Percentiles rank a stretch among this genome's conserved stretches.
Conservation (phyloP, 2,888 invertebrate genomes). For the Lymantria monacha region DNA sequence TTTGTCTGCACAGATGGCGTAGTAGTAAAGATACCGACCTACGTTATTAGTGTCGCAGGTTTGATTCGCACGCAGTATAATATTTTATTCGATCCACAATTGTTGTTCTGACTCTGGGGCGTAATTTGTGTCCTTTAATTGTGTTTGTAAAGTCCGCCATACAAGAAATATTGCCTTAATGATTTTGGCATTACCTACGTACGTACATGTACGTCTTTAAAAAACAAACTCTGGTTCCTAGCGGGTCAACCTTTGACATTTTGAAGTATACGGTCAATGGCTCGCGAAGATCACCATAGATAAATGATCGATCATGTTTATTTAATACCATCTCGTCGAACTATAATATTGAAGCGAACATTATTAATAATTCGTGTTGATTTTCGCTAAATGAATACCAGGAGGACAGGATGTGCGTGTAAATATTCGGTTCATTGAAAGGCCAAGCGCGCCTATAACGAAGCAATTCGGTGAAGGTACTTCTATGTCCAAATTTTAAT, state of each 20-base stretch:
- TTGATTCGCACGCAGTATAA: no score
- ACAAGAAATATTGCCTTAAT: no score
- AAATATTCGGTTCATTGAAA: constrained; percentile 65
- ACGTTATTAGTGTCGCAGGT: no score
- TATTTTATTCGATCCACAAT: no score
- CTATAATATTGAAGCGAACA: constrained; percentile 19
- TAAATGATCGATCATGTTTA: constrained; percentile 22
- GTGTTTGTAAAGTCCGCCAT: no score
- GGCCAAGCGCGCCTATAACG: constrained; percentile 36
- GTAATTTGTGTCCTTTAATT: no score
- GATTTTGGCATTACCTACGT: no score
- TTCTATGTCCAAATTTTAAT: constrained; percentile 43
- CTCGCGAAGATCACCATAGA: constrained; percentile 26
- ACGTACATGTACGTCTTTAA: no score
- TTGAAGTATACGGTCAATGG: constrained; percentile 49
- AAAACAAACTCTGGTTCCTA: no score
- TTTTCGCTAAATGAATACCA: constrained; percentile 53
- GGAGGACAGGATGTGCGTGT: constrained; percentile 72
- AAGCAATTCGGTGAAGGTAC: constrained; percentile 46
- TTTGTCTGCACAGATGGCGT: no score
- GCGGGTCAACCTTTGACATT: constrained; percentile 61
- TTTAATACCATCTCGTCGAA: constrained; percentile 22
- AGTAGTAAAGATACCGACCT: no score
- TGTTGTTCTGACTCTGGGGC: no score
- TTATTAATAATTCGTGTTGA: constrained; percentile 34